Evolutionary conservation across 2,888 invertebrate species (phyloP), one percentile per base, ranked within the genome.

Genomic region (Augiades crinisus): DNA sequence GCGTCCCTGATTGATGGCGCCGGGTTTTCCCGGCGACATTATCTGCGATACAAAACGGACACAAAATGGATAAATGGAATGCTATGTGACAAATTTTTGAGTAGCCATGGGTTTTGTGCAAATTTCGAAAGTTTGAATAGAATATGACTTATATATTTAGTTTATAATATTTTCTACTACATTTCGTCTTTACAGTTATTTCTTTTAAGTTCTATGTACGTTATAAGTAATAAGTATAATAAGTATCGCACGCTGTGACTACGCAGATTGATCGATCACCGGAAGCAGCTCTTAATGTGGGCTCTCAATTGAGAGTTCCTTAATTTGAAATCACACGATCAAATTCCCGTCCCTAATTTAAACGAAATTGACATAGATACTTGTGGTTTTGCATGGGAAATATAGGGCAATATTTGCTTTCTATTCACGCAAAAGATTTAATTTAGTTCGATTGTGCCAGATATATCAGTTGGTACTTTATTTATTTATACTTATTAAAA

Each of bases 181-280:
- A n/a, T n/a, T n/a, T n/a, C n/a, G n/a, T n/a, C n/a, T n/a, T n/a
- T n/a, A n/a, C n/a, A n/a, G n/a, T n/a, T n/a, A n/a, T n/a, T n/a
- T n/a, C n/a, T n/a, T n/a, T n/a, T n/a, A n/a, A n/a, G n/a, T n/a
- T n/a, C n/a, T n/a, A n/a, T n/a, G n/a, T n/a, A n/a, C n/a, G n/a
- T n/a, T n/a, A n/a, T n/a, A n/a, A 12, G 2, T 12, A 31, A 2
- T 12, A 27, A 27, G n/a, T 27, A 4, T 7, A 12, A 36, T 19
- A 34, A 36, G 17, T 50, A 27, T 46, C 46, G 36, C 17, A 24
- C 46, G 36, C 36, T 67, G 67, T 64, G 68, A 61, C 54, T 53
- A 68, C 75, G 75, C 78, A 75, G 72, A 78, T 78, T 81, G 80
- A 81, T 79, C 73, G 76, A 80, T 78, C 62, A 64, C 78, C 73